Conservation (phyloP, 2,797 vertebrate species). For the Sebastes ruberrimus region DNA sequence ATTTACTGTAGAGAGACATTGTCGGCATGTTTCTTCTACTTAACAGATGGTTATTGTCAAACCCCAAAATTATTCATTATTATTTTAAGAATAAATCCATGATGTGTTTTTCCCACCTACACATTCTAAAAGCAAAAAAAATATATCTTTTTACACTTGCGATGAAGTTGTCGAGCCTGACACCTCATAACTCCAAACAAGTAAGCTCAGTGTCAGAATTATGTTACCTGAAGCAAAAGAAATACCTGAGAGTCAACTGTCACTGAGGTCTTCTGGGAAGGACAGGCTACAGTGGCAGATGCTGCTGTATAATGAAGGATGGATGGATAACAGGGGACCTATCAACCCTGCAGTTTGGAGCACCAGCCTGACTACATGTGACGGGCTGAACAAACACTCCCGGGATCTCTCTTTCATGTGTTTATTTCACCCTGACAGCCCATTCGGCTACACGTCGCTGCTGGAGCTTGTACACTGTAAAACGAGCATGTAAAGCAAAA, state of each 20-base stretch:
- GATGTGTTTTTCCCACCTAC: background rate
- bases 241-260: slow-evolving; percentile 49
- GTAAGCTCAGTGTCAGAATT: slow-evolving; percentile 29
- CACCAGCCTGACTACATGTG: slow-evolving; percentile 44
- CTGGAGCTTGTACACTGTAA: background rate
- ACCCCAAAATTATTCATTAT: background rate
- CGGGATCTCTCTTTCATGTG: slow-evolving; percentile 7
- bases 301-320: slow-evolving; percentile 37
- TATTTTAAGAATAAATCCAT: background rate
- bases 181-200: slow-evolving; percentile 37
- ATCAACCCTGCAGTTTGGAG: slow-evolving; percentile 48
- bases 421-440: slow-evolving; percentile 53
- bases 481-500: slow-evolving; percentile 7
- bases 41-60: background rate
- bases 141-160: background rate
- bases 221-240: slow-evolving; percentile 34
- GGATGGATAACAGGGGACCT: slow-evolving; percentile 65
- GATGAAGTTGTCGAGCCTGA: slow-evolving; percentile 9
- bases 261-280: slow-evolving; percentile 41
- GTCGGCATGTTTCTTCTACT: background rate
- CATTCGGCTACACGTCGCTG: background rate
- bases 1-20: background rate
- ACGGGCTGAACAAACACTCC: slow-evolving; percentile 48
- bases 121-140: background rate
- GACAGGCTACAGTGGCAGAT: slow-evolving; percentile 30